These are phyloP conservation scores for Siderastrea radians DNA, from an alignment of 92 coral and sea anemone species.

Conservation along the genomic window DNA sequence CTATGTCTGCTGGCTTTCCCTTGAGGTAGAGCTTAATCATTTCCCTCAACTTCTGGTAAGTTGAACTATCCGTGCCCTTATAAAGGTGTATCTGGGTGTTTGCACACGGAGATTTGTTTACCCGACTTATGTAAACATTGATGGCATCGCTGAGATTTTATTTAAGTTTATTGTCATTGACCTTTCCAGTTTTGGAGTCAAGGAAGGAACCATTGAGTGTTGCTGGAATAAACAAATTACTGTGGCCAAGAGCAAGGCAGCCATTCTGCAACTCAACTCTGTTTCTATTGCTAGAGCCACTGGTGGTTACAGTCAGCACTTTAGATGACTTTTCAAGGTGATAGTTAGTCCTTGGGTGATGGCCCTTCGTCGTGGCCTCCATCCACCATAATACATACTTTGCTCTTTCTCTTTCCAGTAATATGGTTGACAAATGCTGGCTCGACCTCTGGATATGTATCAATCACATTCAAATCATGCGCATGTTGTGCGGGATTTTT, in stretches of 20 bases:
- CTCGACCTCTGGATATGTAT: conserved; percentile 1
- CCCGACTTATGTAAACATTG: conserved; percentile 43
- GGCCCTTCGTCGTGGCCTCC: conserved; percentile 68
- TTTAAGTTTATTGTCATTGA: conserved; percentile 34
- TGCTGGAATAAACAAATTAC: conserved; percentile 17
- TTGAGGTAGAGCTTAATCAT: conserved; percentile 24
- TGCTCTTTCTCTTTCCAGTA: conserved; percentile 36
- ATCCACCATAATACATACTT: conserved; percentile 45
- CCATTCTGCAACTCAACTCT: conserved; percentile 51
- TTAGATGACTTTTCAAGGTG: conserved; percentile 28
- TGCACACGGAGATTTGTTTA: conserved; percentile 41
- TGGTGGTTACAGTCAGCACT: conserved; percentile 5
- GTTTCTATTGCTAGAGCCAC: conserved; percentile 35
- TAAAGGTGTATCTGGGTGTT: conserved; percentile 34
- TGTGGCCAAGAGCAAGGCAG: conserved; percentile 37
- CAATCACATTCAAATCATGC: conserved; percentile 38
- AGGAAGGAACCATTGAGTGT: conserved; percentile 56
- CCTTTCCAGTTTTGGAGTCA: conserved; percentile 25
- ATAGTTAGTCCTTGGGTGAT: conserved; percentile 34
- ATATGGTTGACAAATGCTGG: conserved; percentile 46
- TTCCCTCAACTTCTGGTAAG: conserved; percentile 16
- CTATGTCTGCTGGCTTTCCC: conserved; percentile 62
- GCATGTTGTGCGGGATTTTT: conserved; percentile 76
- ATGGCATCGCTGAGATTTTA: conserved; percentile 40
- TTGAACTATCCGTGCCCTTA: conserved; percentile 33